phyloP scores from a whole-genome alignment of 2,113 vertebrate genomes.

The Cettia cetti region DNA sequence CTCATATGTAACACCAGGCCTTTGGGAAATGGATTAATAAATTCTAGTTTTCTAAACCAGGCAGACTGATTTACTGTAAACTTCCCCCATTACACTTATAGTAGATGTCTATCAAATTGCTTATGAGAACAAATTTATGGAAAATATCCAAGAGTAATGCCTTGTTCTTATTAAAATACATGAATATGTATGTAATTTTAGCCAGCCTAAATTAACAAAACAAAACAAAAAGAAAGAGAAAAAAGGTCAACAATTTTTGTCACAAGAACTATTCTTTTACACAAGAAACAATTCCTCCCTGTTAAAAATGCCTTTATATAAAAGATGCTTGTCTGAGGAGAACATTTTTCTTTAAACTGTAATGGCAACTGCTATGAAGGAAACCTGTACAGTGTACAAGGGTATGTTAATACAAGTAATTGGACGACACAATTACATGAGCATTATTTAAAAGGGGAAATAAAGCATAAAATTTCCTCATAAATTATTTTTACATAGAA shows the following conservation, averaged over 20 bases:
- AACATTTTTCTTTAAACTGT: not conserved
- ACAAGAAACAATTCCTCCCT: not conserved
- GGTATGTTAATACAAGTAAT: not conserved
- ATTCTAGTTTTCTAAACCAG: slow-evolving; percentile 37
- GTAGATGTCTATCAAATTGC: slow-evolving; percentile 66
- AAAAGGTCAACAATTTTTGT: slow-evolving; percentile 67
- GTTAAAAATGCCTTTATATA: not conserved
- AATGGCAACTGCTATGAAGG: not conserved
- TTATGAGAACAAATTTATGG: slow-evolving; percentile 76
- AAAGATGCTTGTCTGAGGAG: not conserved
- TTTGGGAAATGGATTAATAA: slow-evolving; percentile 55
- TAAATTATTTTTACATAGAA: not conserved
- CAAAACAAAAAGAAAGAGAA: slow-evolving; percentile 67
- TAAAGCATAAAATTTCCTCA: slow-evolving; percentile 19
- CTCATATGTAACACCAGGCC: not conserved
- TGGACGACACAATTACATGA: not conserved
- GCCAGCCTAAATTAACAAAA: slow-evolving; percentile 73
- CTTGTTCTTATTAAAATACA: slow-evolving; percentile 76
- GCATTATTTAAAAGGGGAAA: not conserved
- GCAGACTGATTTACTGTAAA: slow-evolving; percentile 39
- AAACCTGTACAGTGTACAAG: not conserved
- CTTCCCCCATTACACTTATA: slow-evolving; percentile 49
- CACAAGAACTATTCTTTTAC: slow-evolving; percentile 4
- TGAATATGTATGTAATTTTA: slow-evolving; percentile 82
- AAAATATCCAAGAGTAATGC: slow-evolving; percentile 74